phyloP scores from a whole-genome alignment of 2,113 vertebrate species.

The Vanacampus margaritifer region DNA sequence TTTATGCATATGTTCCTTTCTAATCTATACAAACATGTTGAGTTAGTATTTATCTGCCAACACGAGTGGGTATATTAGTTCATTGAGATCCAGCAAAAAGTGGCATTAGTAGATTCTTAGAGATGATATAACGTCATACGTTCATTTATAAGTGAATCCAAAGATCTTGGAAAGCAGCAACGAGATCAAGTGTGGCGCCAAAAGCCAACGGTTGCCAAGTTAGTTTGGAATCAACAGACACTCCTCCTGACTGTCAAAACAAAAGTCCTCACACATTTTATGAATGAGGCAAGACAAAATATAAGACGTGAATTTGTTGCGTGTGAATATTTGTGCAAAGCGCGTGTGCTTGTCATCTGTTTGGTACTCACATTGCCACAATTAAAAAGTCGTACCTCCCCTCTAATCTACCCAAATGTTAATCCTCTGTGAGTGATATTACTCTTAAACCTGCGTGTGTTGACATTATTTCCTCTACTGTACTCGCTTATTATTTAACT shows the following conservation, averaged over 20 bases:
- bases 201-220: slow-evolving; percentile 24
- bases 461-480: slow-evolving; percentile 33
- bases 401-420: slow-evolving; percentile 47
- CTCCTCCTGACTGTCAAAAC: slow-evolving; percentile 15
- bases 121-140: neutral
- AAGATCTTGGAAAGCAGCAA: slow-evolving; percentile 46
- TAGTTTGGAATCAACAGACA: slow-evolving; percentile 8
- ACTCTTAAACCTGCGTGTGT: slow-evolving; percentile 58
- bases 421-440: slow-evolving; percentile 68
- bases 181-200: slow-evolving; percentile 6
- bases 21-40: neutral
- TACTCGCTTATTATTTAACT: slow-evolving; percentile 2
- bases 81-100: neutral
- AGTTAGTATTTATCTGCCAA: neutral
- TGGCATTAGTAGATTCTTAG: neutral
- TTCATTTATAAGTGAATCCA: slow-evolving; percentile 28
- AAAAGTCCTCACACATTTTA: slow-evolving; percentile 6
- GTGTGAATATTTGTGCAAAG: neutral
- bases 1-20: neutral
- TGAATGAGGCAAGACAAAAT: slow-evolving; percentile 16
- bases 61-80: neutral
- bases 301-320: neutral
- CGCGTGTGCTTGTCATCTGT: slow-evolving; percentile 1
- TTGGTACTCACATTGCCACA: slow-evolving; percentile 20
- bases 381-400: slow-evolving; percentile 29